phyloP scores from a whole-genome alignment of 37 sponge, comb jelly and placozoan genomes.

The Amphimedon queenslandica region DNA sequence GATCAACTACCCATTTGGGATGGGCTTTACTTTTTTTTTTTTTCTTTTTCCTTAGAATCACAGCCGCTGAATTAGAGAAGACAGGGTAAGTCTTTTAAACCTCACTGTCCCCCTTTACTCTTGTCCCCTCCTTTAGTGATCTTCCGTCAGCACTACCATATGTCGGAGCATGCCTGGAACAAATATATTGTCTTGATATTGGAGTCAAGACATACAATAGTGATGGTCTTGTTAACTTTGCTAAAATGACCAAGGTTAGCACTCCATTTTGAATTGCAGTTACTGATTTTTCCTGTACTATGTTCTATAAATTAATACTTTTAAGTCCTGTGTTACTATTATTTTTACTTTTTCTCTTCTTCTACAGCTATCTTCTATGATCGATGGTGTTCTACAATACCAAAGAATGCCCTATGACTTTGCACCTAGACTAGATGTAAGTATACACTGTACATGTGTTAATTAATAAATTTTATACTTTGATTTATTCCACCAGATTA shows the following conservation, averaged over 20 bases:
- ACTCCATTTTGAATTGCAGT: background rate
- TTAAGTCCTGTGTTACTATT: background rate
- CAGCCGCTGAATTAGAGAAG: background rate
- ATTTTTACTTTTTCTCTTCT: background rate
- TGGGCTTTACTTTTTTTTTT: conserved; percentile 6
- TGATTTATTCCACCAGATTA: conserved; percentile 21
- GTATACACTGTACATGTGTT: background rate
- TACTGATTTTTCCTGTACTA: background rate
- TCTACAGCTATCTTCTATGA: conserved; percentile 28
- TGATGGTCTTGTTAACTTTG: conserved; percentile 83
- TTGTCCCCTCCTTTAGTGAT: too few species aligned
- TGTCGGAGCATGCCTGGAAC: conserved; percentile 82
- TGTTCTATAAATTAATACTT: background rate
- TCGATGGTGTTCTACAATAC: conserved; percentile 32
- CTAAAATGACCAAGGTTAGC: conserved; percentile 80
- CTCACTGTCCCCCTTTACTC: too few species aligned
- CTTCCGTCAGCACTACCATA: conserved; percentile 74
- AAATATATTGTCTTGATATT: conserved; percentile 71
- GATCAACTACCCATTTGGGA: too few species aligned
- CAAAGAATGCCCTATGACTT: conserved; percentile 27
- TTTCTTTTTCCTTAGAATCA: conserved; percentile 4
- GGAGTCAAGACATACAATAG: conserved; percentile 59
- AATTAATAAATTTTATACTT: conserved; percentile 6
- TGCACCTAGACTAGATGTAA: conserved; percentile 57
- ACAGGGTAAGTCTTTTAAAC: conserved; percentile 14